Evolutionary conservation across 2,888 invertebrate species (phyloP).

Genomic region (Iselma pallidipennis): DNA sequence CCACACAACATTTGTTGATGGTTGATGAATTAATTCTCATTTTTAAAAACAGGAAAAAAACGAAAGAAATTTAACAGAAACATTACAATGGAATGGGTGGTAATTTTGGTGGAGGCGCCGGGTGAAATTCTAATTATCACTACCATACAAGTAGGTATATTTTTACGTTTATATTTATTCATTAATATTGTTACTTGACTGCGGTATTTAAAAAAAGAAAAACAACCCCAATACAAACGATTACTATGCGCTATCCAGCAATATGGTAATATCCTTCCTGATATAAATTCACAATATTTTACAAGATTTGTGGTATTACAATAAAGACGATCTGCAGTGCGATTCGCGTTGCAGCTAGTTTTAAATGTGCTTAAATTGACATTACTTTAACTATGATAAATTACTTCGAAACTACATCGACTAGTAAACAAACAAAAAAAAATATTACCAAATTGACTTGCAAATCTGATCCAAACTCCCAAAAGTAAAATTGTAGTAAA

Average conservation of each 20-base stretch:
- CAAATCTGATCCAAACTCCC: conserved; percentile 4
- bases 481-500: conserved; percentile 8
- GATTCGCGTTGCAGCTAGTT: conserved; percentile 11
- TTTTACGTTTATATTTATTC: too few species aligned
- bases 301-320: conserved; percentile 12
- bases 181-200: neutral
- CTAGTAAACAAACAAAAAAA: neutral
- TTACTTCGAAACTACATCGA: neutral
- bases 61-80: too few species aligned
- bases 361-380: neutral
- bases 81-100: neutral
- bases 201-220: neutral
- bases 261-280: conserved; percentile 3
- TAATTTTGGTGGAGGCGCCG: neutral
- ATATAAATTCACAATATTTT: conserved; percentile 15
- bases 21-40: neutral
- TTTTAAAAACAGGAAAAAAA: too few species aligned
- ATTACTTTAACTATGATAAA: conserved; percentile 13
- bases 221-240: neutral
- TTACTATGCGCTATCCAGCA: neutral
- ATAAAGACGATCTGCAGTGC: conserved; percentile 17
- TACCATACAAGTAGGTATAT: too few species aligned
- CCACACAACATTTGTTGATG: neutral
- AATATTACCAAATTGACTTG: conserved; percentile 6
- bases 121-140: neutral